Evolutionary conservation across 2,888 invertebrate genomes (phyloP), one percentile per base, ranked within the genome.

Genomic region (Phrixothrix hirtus): DNA sequence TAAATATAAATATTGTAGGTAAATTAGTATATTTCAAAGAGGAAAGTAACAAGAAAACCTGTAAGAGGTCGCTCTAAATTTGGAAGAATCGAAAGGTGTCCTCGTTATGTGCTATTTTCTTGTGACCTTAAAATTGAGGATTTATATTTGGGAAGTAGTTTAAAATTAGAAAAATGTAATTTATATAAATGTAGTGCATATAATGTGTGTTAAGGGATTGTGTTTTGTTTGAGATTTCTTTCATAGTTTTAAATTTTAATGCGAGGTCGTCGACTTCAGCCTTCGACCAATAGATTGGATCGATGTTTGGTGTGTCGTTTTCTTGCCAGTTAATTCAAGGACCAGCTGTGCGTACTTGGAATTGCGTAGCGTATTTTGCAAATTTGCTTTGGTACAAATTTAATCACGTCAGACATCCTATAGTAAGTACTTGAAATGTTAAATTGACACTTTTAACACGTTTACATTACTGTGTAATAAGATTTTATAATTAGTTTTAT

Each of bases 281-380:
- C 56, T 63, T 70, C 74, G 69, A 68, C 70, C 71, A 66, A 63
- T 70, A 70, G 79, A 78, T 81, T 79, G 82, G 83, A 83, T 84
- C 83, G 82, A 84, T 84, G 83, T 83, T 83, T 78, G 82, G 82
- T 77, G 81, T 82, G 78, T 78, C 83, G 77, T 74, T 82, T 77
- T 79, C 78, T 79, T 80, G 81, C 79, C 79, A 80, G 76, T 77
- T 83, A 77, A 78, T 85, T 79, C 83, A 83, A 79, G 83, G 81
- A 77, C 84, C 85, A 74, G 85, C 83, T 70, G 78, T 81, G 67
- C 81, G 82, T 77, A 85, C 85, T 81, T 85, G 84, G 85, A 83
- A 84, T 78, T 83, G 81, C 73, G 74, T 83, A 69, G 77, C 80
- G 66, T 80, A 80, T 77, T 79, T 83, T 66, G 81, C 82, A 65